Percentiles rank a stretch among this genome's conserved stretches.
phyloP scores from a whole-genome alignment of 2,113 vertebrate genomes.

The Vireo altiloquus region DNA sequence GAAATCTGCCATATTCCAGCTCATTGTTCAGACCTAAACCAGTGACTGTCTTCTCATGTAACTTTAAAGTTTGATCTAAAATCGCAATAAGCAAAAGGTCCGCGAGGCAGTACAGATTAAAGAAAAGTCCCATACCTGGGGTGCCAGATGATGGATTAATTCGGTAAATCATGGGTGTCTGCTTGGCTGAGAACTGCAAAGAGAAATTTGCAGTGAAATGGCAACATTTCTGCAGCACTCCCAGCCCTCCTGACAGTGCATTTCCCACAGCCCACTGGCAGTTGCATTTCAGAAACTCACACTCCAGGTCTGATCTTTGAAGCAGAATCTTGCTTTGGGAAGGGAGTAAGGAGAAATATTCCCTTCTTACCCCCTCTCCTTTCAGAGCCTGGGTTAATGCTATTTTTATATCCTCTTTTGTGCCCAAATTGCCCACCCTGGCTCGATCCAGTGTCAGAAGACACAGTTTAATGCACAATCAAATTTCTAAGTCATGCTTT shows the following conservation, averaged over 20 bases:
- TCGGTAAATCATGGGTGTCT: constrained; percentile 71
- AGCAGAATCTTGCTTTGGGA: not conserved
- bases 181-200: constrained; percentile 67
- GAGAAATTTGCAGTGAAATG: constrained; percentile 15
- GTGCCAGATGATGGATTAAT: constrained; percentile 67
- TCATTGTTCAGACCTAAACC: not conserved
- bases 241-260: not conserved
- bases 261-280: not conserved
- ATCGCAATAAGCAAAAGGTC: not conserved
- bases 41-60: not conserved
- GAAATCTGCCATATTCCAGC: rapidly evolving
- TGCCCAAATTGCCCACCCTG: not conserved
- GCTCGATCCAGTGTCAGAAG: not conserved
- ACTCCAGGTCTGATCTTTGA: not conserved
- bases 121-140: constrained; percentile 67
- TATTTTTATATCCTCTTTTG: not conserved
- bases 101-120: not conserved
- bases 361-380: not conserved
- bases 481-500: not conserved
- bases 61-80: not conserved
- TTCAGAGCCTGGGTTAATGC: not conserved
- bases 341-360: not conserved
- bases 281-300: not conserved
- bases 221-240: not conserved
- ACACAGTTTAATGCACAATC: not conserved